Base-by-base conservation (phyloP, 2,888 invertebrate species). In the Scelioninae gen. 1 region DNA sequence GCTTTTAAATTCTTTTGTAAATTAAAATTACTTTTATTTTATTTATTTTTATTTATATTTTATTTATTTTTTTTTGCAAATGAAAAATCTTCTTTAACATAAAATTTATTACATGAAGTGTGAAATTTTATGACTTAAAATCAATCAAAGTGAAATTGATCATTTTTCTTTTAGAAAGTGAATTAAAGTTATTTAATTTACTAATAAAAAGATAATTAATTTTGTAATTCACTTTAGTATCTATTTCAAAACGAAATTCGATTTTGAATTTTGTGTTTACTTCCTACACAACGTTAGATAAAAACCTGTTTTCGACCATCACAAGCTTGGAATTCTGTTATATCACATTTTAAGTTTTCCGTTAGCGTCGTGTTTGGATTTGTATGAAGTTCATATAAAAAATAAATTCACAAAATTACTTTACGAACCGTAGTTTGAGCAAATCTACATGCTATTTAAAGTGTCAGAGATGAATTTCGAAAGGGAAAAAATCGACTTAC, bases 251-350 rank as follows among this genome's bases (percentile, higher is more conserved):
- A 4, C 23, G 23, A 23, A 16, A 5, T 13, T 11, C 45, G 16
- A 51, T 51, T 40, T 53, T 55, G 31, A 29, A 51, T 51, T 65
- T 29, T 51, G 13, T 13, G 10, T n/a, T 16, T 6, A 34, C 40
- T 40, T 43, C 66, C 40, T 43, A 66, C 47, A 40, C 71, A 23
- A 23, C 5, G 66, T 69, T 69, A 71, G 58, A 38, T 58, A 29
- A 69, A 69, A 71, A 71, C 71, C 71, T 71, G 71, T 71, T 71
- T 49, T 58, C 34, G 34, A 56, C 23, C 56, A 56, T 69, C 56
- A 49, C 29, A 29, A 13, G 40, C 13, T 55, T 68, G 55, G 68
- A 56, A 68, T 56, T 68, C 45, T 23, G 43, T 66, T 66, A 66
- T 63, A 55, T 66, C 56, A 68, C 68, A 15, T 53, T 40, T 16